These are phyloP conservation scores for Orcinus orca DNA, from an alignment of 2,113 vertebrate species.

Conservation along the genomic window DNA sequence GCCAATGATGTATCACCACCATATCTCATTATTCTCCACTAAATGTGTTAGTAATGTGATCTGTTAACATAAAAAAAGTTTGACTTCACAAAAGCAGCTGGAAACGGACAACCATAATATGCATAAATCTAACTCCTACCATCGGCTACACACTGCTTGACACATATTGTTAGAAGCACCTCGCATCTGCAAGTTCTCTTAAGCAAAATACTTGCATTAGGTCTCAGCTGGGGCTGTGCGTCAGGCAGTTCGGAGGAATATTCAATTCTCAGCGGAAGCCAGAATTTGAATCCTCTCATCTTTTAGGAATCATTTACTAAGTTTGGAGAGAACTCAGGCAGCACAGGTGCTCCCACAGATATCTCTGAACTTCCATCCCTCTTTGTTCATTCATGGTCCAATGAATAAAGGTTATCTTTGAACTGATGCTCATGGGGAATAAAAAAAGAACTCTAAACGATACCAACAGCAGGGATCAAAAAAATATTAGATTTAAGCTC, in stretches of 20 bases:
- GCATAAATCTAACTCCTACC: slow-evolving; percentile 80
- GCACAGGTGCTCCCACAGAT: slow-evolving; percentile 46
- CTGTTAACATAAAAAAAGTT: slow-evolving; percentile 84
- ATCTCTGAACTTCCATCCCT: not conserved
- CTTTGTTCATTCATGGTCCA: not conserved
- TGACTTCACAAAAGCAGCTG: slow-evolving; percentile 83
- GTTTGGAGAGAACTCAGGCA: slow-evolving; percentile 52
- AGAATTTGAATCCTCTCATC: slow-evolving; percentile 68
- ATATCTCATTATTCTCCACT: slow-evolving; percentile 78
- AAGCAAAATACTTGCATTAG: slow-evolving; percentile 76
- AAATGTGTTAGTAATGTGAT: slow-evolving; percentile 84
- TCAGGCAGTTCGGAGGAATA: slow-evolving; percentile 72
- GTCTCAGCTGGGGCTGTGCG: slow-evolving; percentile 78
- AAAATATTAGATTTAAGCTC: not conserved
- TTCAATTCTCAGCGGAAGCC: slow-evolving; percentile 74
- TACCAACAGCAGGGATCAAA: not conserved
- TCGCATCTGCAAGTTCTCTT: slow-evolving; percentile 78
- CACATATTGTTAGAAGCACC: slow-evolving; percentile 79
- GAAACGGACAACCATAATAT: slow-evolving; percentile 81
- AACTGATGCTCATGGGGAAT: not conserved
- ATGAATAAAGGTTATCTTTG: slow-evolving; percentile 1
- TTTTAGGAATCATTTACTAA: slow-evolving; percentile 70
- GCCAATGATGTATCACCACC: slow-evolving; percentile 78
- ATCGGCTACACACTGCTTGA: slow-evolving; percentile 77
- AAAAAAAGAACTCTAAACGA: not conserved